Evolutionary conservation across 2,888 invertebrate species (phyloP).

Genomic region (Griposia aprilina): DNA sequence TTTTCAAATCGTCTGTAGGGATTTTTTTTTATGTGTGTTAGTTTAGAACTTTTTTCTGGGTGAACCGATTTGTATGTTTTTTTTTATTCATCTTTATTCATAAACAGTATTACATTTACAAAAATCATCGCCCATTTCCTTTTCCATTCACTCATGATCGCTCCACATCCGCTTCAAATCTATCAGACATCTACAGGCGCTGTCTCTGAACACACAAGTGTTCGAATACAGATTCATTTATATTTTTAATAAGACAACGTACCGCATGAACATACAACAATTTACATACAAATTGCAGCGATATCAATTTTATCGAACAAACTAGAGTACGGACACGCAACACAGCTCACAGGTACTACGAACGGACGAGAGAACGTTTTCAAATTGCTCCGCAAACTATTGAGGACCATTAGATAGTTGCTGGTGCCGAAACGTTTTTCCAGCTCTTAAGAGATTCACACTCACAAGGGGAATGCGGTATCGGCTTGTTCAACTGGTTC

Average conservation of each 20-base stretch:
- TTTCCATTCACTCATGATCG: neutral
- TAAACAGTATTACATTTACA: no score
- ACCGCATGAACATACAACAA: neutral
- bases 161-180: no score
- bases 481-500: neutral
- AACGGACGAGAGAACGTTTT: constrained; percentile 59
- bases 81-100: no score
- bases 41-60: no score
- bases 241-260: neutral
- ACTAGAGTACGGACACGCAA: constrained; percentile 14
- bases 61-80: no score
- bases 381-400: constrained; percentile 80
- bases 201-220: neutral
- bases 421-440: constrained; percentile 9
- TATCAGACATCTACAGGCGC: neutral
- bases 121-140: neutral
- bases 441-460: constrained; percentile 34
- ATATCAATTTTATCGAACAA: constrained; percentile 35
- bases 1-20: no score
- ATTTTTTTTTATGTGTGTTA: no score
- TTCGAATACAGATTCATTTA: neutral
- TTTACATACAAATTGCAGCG: constrained; percentile 13
- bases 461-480: neutral
- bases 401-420: constrained; percentile 62
- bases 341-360: neutral